These are phyloP conservation scores for Acanthisitta chloris DNA, from an alignment of 2,113 vertebrate genomes.

Conservation along the genomic window DNA sequence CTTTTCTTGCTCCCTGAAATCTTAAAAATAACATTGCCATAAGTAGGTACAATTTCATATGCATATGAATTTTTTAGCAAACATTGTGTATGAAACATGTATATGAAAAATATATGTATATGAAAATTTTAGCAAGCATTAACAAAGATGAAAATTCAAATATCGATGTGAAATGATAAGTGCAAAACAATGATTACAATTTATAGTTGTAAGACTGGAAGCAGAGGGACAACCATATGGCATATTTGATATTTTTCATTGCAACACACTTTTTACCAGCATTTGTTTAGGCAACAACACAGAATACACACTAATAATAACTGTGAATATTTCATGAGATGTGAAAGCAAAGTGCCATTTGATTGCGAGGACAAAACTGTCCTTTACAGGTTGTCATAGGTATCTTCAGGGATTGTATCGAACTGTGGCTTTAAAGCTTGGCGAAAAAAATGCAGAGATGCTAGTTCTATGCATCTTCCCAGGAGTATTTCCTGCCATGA, in stretches of 20 bases:
- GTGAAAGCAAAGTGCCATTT: background rate
- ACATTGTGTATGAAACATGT: no score
- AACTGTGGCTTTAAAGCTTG: background rate
- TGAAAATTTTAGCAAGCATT: background rate
- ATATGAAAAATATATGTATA: no score
- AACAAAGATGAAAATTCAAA: background rate
- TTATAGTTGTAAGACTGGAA: background rate
- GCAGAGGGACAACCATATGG: constrained; percentile 19
- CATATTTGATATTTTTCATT: background rate
- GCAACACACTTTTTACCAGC: background rate
- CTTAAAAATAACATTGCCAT: background rate
- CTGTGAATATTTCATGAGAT: background rate
- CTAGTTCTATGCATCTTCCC: background rate
- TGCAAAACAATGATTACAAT: background rate
- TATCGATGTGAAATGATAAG: background rate
- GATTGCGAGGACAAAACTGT: background rate
- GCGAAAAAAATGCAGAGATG: background rate
- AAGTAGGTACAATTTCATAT: background rate
- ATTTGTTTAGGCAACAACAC: background rate
- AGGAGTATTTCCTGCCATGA: background rate
- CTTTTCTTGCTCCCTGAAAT: background rate
- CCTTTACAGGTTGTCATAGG: background rate
- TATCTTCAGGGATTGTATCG: background rate
- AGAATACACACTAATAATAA: background rate
- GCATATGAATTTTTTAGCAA: background rate